These are phyloP conservation scores for Acanthosoma haemorrhoidale DNA, from an alignment of 2,888 invertebrate species.

Conservation along the genomic window DNA sequence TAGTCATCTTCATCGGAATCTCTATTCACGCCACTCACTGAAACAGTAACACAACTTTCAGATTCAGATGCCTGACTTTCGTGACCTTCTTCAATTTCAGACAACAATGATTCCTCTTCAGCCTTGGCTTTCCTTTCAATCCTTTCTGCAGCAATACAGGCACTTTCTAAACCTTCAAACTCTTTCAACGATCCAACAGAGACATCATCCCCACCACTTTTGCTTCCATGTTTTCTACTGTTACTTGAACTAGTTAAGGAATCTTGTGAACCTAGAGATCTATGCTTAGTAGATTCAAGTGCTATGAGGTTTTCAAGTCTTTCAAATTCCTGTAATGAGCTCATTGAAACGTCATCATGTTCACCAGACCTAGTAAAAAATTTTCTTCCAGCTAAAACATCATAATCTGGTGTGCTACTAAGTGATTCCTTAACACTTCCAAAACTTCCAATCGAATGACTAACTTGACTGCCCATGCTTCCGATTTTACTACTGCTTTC, in stretches of 20 bases:
- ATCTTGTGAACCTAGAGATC: conserved; percentile 73
- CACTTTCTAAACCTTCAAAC: conserved; percentile 85
- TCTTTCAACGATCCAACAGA: conserved; percentile 84
- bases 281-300: conserved; percentile 60
- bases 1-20: conserved; percentile 57
- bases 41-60: conserved; percentile 57
- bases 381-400: conserved; percentile 74
- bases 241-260: conserved; percentile 64
- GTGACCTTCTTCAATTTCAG: conserved; percentile 54
- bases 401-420: conserved; percentile 88
- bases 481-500: conserved; percentile 69
- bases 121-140: conserved; percentile 79
- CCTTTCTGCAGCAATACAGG: conserved; percentile 75
- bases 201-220: conserved; percentile 75
- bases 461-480: conserved; percentile 69
- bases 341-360: conserved; percentile 86
- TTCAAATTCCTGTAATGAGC: conserved; percentile 91
- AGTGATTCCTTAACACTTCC: conserved; percentile 78
- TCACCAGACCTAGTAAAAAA: conserved; percentile 78
- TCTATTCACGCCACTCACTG: conserved; percentile 55
- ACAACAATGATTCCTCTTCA: conserved; percentile 75
- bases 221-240: conserved; percentile 44
- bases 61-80: conserved; percentile 55
- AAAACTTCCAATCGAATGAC: conserved; percentile 67
- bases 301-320: conserved; percentile 78